A percentile compares a stretch with the other conserved stretches of the same genome.
phyloP scores from a whole-genome alignment of 2,888 invertebrate genomes.

The Charanyca ferruginea region DNA sequence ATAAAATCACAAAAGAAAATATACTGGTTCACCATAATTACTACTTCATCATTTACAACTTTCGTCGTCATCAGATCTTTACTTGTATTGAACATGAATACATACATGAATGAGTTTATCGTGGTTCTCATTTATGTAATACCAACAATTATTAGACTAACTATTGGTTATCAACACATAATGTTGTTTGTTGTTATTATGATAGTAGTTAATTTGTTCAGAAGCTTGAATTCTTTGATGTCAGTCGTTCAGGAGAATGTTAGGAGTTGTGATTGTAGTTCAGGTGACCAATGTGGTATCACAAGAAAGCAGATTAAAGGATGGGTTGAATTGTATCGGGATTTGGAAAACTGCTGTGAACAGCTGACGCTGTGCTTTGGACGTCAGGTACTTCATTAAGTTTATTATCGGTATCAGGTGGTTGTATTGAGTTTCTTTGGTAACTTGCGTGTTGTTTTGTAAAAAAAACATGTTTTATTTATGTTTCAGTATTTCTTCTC shows the following conservation, averaged over 20 bases:
- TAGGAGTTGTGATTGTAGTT: background rate
- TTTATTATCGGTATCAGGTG: background rate
- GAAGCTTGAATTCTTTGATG: constrained; percentile 14
- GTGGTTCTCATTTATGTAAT: background rate
- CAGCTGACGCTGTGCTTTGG: constrained; percentile 27
- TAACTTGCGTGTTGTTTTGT: too few relatives aligned
- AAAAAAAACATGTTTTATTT: background rate
- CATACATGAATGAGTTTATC: background rate
- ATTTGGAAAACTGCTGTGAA: constrained; percentile 24
- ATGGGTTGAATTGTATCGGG: constrained; percentile 25
- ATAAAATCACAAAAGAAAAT: constrained; percentile 11
- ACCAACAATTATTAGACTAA: background rate
- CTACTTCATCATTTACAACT: background rate
- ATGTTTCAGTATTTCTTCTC: constrained; percentile 35
- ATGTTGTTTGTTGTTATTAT: constrained; percentile 12
- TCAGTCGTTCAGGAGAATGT: background rate
- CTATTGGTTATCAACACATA: background rate
- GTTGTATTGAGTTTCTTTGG: too few relatives aligned
- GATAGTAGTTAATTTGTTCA: constrained; percentile 9
- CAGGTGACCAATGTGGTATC: background rate
- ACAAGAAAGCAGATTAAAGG: constrained; percentile 5
- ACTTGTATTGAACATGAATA: background rate
- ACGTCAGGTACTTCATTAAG: constrained; percentile 9
- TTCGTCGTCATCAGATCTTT: constrained; percentile 3
- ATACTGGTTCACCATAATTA: constrained; percentile 3